Base-by-base conservation (phyloP, 2,888 invertebrate genomes). In the Drosophila falleni region DNA sequence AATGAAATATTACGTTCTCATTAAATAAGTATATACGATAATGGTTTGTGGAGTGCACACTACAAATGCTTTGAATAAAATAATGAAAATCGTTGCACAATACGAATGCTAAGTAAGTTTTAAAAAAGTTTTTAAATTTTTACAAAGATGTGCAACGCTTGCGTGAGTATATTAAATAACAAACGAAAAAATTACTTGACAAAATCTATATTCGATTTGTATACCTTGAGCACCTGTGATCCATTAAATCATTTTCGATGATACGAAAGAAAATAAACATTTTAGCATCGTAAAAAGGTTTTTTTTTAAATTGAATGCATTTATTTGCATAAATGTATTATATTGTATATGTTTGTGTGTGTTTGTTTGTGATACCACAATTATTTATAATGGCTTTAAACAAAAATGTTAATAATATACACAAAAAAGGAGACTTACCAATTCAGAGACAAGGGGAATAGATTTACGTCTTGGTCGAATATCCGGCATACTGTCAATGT, bases 401-500 rank as follows among this genome's bases (percentile, higher is more conserved):
- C n/a, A 15, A 10, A 13, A 10, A 26, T 9, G 26, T 10, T 41
- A 37, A 37, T 39, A 9, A 31, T 13, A 26, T 10, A 26, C 29
- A 10, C 10, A 19, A 16, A 41, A 8, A 19, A 6, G 6, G 26
- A 39, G 63, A 96, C 98, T 96, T 95, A 99, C 99, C 96, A 99
- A 95, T 94, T 99, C 99, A 72, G 99, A 99, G 90, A 99, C 99
- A 91, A 99, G 95, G 35, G 99, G 98, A 91, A 99, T 98, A 58
- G 98, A 98, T 94, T 99, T 99, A 92, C 98, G 95, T 90, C 98
- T 95, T 60, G 98, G 98, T 91, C 98, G 96, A 93, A 99, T 99
- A 93, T 99, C 99, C 55, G 99, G 99, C 98, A 98, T 99, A 92
- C 99, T 99, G 95, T 99, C 99, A 94, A 99, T 99, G 93, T 98